Base-by-base conservation (phyloP, 2,888 invertebrate genomes). In the Tortrix viridana region DNA sequence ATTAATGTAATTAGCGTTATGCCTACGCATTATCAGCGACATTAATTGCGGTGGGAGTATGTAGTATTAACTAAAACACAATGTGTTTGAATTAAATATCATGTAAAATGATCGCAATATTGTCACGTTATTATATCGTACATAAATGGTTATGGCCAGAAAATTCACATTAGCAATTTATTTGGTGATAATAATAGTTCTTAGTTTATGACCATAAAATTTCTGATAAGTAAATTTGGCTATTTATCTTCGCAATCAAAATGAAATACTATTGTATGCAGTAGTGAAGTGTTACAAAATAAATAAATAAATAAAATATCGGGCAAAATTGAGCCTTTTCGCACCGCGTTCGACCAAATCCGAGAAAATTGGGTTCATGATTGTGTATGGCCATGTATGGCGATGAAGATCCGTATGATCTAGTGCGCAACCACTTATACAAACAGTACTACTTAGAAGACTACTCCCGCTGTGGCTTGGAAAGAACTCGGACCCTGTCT, bases 151-250 rank as follows among this genome's bases (percentile, higher is more conserved):
- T 19, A 3, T 49, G 7, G 6, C 22, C 3, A 9, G 16, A 9
- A 9, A 26, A 16, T 26, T 18, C 9, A 1, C 32, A 32, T 64
- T 69, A 68, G 65, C 47, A 54, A 37, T 68, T 72, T 73, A 73
- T 47, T 57, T 43, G 26, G 47, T 58, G 44, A 74, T 74, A 71
- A 69, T 58, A 38, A 74, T 74, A 71, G 68, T 69, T 71, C 71
- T 74, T 72, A 74, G 73, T 76, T 77, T 74, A 75, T 67, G 71
- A 70, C 70, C 65, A 64, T 67, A 68, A 70, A 74, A 74, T 69
- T 75, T 68, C 69, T 67, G 49, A 49, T 46, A 22, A 49, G 38
- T 44, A 57, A 64, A 57, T 57, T 60, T 23, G 20, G 52, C 48
- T 57, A 63, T 66, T 56, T 60, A 66, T 60, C 22, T 18, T 16